phyloP scores from a whole-genome alignment of 1,140 invertebrate genomes.

The Aphelenchoides besseyi region DNA sequence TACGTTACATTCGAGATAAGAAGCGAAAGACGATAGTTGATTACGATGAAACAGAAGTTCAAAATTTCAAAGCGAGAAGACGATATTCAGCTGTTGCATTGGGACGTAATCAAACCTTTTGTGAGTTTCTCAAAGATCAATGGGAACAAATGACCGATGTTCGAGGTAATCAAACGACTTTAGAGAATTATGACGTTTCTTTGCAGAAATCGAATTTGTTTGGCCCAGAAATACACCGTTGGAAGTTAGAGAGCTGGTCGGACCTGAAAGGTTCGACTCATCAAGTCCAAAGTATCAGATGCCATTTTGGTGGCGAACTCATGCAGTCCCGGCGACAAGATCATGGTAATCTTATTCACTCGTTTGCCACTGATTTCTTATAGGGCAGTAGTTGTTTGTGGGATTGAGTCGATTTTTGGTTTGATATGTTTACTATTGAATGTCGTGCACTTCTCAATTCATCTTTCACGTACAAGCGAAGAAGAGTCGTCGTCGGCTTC shows the following conservation, averaged over 20 bases:
- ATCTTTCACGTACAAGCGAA: constrained; percentile 35
- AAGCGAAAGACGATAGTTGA: constrained; percentile 3
- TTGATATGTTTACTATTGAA: constrained; percentile 55
- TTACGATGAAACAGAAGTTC: background rate
- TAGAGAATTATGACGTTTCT: background rate
- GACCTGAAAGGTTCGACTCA: constrained; percentile 52
- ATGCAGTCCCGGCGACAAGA: constrained; percentile 49
- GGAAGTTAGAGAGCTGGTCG: constrained; percentile 58
- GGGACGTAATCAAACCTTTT: background rate
- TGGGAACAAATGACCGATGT: constrained; percentile 12
- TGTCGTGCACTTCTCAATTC: constrained; percentile 52
- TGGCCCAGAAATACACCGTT: constrained; percentile 57
- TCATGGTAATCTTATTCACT: too few relatives aligned
- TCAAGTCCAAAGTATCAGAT: constrained; percentile 51
- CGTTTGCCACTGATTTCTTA: constrained; percentile 26
- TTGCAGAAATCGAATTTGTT: constrained; percentile 53
- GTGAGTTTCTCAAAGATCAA: background rate
- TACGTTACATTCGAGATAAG: constrained; percentile 11
- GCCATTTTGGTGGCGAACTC: constrained; percentile 55
- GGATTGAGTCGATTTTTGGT: constrained; percentile 54
- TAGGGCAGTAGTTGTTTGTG: constrained; percentile 55
- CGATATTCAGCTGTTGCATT: background rate
- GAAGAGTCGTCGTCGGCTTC: background rate
- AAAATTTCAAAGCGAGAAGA: background rate
- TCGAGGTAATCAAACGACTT: background rate